Evolutionary conservation across 2,888 invertebrate genomes (phyloP).

Genomic region (Mellilla xanthometata): DNA sequence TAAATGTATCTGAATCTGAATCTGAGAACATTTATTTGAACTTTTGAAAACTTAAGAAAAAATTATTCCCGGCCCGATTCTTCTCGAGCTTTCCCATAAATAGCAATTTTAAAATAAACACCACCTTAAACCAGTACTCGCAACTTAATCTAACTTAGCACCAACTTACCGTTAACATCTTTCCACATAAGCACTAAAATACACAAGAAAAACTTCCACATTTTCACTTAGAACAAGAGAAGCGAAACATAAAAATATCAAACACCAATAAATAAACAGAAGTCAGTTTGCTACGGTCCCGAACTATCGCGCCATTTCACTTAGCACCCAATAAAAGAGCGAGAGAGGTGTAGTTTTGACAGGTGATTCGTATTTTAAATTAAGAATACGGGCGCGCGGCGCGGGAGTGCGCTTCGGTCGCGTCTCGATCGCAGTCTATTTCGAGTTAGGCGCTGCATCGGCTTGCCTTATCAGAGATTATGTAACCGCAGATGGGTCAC

Average conservation of each 20-base stretch:
- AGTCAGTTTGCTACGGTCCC: constrained; percentile 20
- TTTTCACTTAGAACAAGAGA: constrained; percentile 35
- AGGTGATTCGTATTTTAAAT: constrained; percentile 39
- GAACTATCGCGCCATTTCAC: constrained; percentile 36
- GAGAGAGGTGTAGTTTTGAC: constrained; percentile 20
- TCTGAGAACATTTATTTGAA: too few relatives aligned
- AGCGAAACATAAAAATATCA: constrained; percentile 3
- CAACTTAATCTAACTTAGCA: constrained; percentile 27
- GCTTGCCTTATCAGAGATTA: constrained; percentile 67
- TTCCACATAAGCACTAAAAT: constrained; percentile 37
- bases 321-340: constrained; percentile 20
- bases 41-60: too few relatives aligned
- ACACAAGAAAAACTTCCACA: constrained; percentile 38
- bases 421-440: constrained; percentile 64
- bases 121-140: background rate
- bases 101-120: background rate
- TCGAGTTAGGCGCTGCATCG: constrained; percentile 62
- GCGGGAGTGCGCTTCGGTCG: constrained; percentile 58
- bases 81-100: background rate
- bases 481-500: constrained; percentile 31
- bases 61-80: too few relatives aligned
- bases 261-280: constrained; percentile 23
- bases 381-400: constrained; percentile 48
- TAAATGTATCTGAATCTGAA: too few relatives aligned
- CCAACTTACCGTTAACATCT: constrained; percentile 41